Base-by-base conservation (phyloP, 2,888 invertebrate species). In the Eledona agricola region DNA sequence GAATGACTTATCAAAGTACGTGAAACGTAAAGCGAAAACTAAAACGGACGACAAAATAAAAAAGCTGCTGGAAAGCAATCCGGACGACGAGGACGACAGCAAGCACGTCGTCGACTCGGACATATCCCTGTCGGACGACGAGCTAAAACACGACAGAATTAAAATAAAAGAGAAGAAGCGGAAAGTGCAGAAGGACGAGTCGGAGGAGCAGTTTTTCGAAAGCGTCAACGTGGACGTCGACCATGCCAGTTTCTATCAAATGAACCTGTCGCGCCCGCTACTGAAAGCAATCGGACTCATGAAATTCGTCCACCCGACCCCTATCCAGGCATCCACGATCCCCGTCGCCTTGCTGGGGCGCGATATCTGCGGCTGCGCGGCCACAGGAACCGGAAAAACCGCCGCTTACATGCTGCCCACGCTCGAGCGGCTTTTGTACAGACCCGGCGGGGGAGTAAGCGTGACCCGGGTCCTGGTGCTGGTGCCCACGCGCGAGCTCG, bases 371-470 rank as follows among this genome's bases (percentile, higher is more conserved):
- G 99, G 96, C 4, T 99, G 98, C 80, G 98, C 99, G 15, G 96
- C 97, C 0, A 99, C 98, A 0, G 99, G 99, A 38, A 90, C 93
- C 3, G 97, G 98, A 42, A 99, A 99, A 82, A 99, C 99, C 0
- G 96, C 96, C 0, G 98, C 99, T 0, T 99, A 97, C 76, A 97
- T 99, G 93, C 78, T 99, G 63, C 99, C 99, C 0, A 95, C 96
- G 1, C 72, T 99, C 40, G 99, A 99, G 78, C 83, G 98, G 57
- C 81, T 99, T 54, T 76, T 98, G 5, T 97, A 92, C 75, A 87
- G 91, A 62, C 90, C 96, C 0, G 83, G 86, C 16, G 86, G 76
- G 65, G 67, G 67, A 3, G 81, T 79, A 70, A 83, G 83, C 26
- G 83, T 83, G 1, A 91, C 91, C 0, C 78, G 94, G 59, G 98